Evolutionary conservation across 2,888 invertebrate species (phyloP).

Genomic region (Anthoptus insignis): DNA sequence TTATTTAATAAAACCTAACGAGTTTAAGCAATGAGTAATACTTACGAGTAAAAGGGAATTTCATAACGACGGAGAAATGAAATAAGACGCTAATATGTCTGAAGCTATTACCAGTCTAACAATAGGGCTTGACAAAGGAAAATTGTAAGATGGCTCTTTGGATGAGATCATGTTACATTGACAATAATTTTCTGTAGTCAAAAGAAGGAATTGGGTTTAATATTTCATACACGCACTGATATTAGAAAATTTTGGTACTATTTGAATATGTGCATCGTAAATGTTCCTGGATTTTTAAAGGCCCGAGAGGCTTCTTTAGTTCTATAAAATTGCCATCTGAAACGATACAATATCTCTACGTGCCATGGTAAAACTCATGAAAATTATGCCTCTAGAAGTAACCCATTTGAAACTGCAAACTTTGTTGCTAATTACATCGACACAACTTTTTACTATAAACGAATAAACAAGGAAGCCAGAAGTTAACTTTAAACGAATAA

Average conservation of each 20-base stretch:
- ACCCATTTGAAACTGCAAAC: too few relatives aligned
- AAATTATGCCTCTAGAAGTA: too few relatives aligned
- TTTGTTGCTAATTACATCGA: neutral
- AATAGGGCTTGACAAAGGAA: slow-evolving; percentile 77
- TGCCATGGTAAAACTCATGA: too few relatives aligned
- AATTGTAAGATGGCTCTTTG: slow-evolving; percentile 69
- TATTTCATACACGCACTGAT: neutral
- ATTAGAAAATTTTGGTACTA: neutral
- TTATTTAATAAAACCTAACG: slow-evolving; percentile 29
- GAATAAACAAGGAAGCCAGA: slow-evolving; percentile 65
- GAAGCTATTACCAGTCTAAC: slow-evolving; percentile 70
- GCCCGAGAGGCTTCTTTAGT: too few relatives aligned
- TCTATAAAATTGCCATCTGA: too few relatives aligned
- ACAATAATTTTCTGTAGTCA: slow-evolving; percentile 50
- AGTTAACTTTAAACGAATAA: slow-evolving; percentile 71
- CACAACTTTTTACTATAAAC: neutral
- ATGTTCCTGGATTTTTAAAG: too few relatives aligned
- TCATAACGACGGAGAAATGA: slow-evolving; percentile 71
- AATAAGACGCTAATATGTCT: slow-evolving; percentile 80
- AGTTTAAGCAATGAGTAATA: slow-evolving; percentile 50
- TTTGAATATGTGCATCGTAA: neutral
- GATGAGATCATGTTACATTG: slow-evolving; percentile 72
- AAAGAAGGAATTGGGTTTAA: neutral
- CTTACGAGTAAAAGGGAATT: slow-evolving; percentile 63
- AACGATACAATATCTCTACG: too few relatives aligned